These are phyloP conservation scores for Clarias magur DNA, from an alignment of 2,113 vertebrate genomes.

Conservation along the genomic window DNA sequence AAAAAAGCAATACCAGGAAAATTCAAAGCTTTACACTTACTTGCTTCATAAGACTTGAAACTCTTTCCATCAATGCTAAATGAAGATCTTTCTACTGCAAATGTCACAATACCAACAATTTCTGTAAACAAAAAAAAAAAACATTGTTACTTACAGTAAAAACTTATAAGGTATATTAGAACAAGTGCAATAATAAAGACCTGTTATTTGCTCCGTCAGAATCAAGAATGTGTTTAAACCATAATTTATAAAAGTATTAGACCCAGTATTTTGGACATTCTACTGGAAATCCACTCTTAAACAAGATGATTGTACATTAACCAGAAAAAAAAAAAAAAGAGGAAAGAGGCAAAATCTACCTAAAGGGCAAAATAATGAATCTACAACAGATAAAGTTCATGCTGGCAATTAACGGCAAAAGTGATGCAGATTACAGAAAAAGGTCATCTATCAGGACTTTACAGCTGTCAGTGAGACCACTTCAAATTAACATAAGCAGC, in stretches of 20 bases:
- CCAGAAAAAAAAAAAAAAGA: slow-evolving; percentile 21
- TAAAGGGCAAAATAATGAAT: slow-evolving; percentile 52
- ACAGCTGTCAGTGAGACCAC: slow-evolving; percentile 43
- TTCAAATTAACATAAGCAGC: slow-evolving; percentile 32
- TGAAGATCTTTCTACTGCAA: background rate
- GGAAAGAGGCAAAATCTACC: slow-evolving; percentile 19
- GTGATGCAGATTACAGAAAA: slow-evolving; percentile 51
- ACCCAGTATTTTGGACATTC: background rate
- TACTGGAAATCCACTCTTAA: background rate
- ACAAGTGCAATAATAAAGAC: no score
- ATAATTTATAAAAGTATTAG: background rate
- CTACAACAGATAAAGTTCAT: slow-evolving; percentile 61
- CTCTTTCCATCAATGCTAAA: no score
- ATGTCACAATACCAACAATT: no score
- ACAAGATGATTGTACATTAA: slow-evolving; percentile 24
- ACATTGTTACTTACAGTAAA: no score
- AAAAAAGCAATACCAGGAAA: no score
- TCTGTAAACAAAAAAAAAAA: no score
- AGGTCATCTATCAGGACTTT: slow-evolving; percentile 56
- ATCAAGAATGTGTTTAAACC: background rate
- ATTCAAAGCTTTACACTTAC: no score
- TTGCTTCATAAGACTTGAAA: no score
- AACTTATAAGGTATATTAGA: no score
- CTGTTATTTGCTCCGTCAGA: no score
- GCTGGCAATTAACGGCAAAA: slow-evolving; percentile 58